Conservation (phyloP, 2,113 vertebrate genomes). For the Cyphomyrus discorhynchus region DNA sequence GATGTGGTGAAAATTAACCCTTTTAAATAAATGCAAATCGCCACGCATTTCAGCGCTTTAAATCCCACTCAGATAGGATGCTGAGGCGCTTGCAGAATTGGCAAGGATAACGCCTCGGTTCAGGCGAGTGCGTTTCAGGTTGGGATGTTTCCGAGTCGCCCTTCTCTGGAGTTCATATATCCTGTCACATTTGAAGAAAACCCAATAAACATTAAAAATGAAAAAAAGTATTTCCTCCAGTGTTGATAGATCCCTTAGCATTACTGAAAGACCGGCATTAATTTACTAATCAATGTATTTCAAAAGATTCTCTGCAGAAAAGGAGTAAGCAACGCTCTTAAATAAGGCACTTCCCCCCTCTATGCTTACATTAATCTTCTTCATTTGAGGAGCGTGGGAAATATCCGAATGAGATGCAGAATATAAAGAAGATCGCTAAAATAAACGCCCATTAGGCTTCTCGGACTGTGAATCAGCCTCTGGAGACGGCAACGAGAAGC, state of each 20-base stretch:
- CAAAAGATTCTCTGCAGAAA: slow-evolving; percentile 19
- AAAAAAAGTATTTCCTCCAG: slow-evolving; percentile 45
- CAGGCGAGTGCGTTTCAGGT: slow-evolving; percentile 47
- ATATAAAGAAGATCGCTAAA: slow-evolving; percentile 31
- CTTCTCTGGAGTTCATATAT: slow-evolving; percentile 53
- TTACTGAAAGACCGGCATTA: background rate
- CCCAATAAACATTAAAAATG: slow-evolving; percentile 42
- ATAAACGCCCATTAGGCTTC: slow-evolving; percentile 56
- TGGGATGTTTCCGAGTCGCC: slow-evolving; percentile 40
- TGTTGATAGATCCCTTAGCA: background rate
- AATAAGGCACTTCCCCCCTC: slow-evolving; percentile 41
- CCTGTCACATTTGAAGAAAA: slow-evolving; percentile 48
- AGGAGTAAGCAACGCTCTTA: slow-evolving; percentile 36
- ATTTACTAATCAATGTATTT: slow-evolving; percentile 5
- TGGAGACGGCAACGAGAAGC: slow-evolving; percentile 42
- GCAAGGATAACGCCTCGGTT: slow-evolving; percentile 42
- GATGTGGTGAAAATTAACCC: slow-evolving; percentile 29
- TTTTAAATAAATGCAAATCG: background rate
- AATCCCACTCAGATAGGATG: slow-evolving; percentile 49
- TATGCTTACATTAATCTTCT: slow-evolving; percentile 69
- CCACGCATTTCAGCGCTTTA: slow-evolving; percentile 35
- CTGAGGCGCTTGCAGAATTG: slow-evolving; percentile 45
- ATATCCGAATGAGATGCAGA: slow-evolving; percentile 51
- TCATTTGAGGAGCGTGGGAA: slow-evolving; percentile 53
- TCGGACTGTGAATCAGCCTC: slow-evolving; percentile 42